Percentiles rank a stretch among this genome's conserved stretches.
Evolutionary conservation across 2,888 invertebrate species (phyloP).

Genomic region (Gnatocerus cornutus): DNA sequence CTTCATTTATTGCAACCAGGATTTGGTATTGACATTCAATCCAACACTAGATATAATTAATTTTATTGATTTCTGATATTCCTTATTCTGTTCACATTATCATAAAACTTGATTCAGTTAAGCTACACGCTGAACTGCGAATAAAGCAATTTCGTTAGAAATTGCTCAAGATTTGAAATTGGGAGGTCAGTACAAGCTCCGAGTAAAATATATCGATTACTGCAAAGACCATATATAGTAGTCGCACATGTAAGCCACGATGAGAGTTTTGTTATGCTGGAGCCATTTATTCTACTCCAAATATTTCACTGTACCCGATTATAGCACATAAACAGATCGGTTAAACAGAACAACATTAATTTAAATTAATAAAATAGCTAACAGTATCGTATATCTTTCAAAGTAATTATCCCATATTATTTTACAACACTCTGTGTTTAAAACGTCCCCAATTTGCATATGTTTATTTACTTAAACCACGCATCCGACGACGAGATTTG

Average conservation of each 20-base stretch:
- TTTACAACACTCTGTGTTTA: no score
- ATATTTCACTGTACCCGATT: no score
- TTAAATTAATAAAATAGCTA: no score
- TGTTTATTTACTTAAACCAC: no score
- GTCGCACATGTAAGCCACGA: slow-evolving; percentile 32
- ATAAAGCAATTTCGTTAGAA: slow-evolving; percentile 41
- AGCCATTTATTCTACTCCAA: neutral
- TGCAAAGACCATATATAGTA: slow-evolving; percentile 40
- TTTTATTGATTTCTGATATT: neutral
- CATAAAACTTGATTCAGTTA: slow-evolving; percentile 18
- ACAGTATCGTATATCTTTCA: no score
- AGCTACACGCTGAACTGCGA: slow-evolving; percentile 21
- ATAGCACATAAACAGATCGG: no score
- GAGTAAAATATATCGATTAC: slow-evolving; percentile 43
- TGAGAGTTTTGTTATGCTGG: slow-evolving; percentile 37
- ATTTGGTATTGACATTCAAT: no score
- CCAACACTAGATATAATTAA: neutral
- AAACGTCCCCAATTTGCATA: no score
- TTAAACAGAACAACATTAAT: no score
- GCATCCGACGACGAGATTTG: no score
- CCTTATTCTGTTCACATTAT: neutral
- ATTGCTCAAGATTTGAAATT: slow-evolving; percentile 41
- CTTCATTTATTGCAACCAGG: slow-evolving; percentile 34
- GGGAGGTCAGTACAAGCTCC: slow-evolving; percentile 41
- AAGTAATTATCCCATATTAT: no score